phyloP scores from a whole-genome alignment of 2,888 invertebrate species.

The Conomelus anceps region DNA sequence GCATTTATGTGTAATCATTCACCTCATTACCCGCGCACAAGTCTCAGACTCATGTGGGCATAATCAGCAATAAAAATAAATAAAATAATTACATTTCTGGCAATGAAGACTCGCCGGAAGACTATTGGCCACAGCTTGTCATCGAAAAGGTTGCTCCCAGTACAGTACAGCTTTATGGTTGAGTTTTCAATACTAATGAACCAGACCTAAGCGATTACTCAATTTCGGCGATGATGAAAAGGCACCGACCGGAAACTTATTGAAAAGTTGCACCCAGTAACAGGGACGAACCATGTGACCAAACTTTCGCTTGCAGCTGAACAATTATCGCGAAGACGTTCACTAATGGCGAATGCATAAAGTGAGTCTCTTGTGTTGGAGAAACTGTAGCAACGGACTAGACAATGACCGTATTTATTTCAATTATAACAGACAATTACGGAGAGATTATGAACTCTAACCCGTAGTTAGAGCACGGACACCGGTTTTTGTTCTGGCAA shows the following conservation, averaged over 20 bases:
- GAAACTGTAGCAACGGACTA: not conserved
- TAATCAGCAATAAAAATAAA: too few species aligned
- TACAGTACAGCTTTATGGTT: not conserved
- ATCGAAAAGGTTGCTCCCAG: not conserved
- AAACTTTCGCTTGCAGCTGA: not conserved
- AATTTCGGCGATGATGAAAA: not conserved
- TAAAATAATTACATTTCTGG: too few species aligned
- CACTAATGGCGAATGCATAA: not conserved
- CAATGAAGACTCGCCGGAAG: too few species aligned
- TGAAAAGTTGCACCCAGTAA: not conserved
- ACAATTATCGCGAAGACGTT: not conserved
- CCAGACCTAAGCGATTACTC: not conserved
- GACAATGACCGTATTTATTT: not conserved
- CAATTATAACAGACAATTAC: not conserved
- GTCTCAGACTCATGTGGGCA: too few species aligned
- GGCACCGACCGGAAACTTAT: not conserved
- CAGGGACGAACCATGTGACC: not conserved
- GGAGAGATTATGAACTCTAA: not conserved
- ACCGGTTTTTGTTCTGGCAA: not conserved
- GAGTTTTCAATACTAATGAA: not conserved
- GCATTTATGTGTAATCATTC: too few species aligned
- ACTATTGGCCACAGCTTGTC: too few species aligned
- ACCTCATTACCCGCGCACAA: too few species aligned
- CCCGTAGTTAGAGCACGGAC: not conserved
- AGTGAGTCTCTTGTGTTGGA: too few species aligned